Evolutionary conservation across 2,113 vertebrate genomes (phyloP), one percentile per base, ranked within the genome.

Genomic region (Mugil cephalus): DNA sequence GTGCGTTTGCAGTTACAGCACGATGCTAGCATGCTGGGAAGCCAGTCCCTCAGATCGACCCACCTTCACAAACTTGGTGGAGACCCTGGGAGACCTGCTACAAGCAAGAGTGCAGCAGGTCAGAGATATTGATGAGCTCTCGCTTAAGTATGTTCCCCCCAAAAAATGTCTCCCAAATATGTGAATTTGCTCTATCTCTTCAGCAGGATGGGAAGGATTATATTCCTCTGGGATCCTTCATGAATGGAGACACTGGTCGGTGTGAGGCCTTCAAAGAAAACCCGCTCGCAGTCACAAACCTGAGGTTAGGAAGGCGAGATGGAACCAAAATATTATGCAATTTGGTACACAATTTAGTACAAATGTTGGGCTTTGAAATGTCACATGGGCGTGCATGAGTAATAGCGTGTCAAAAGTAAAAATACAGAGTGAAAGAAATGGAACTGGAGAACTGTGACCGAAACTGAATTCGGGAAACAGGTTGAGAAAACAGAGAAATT

Each of bases 11-110:
- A 99, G 97, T 59, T 99, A 99, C 71, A 94, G 94, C 85, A 97
- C 94, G 61, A 99, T 99, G 96, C 75, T 98, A 88, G 92, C 95
- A 47, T 98, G 97, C 81, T 99, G 97, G 97, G 94, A 91, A 77
- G 92, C 87, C 34, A 90, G 93, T 38, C 95, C 97, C 4, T 90
- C 90, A 0, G 85, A 96, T 51, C 94, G 97, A 77, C 97, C 97
- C 35, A 89, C 94, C 40, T 99, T 99, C 91, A 93, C 92, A 0
- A 84, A 95, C 80, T 91, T 99, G 17, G 96, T 97, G 85, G 91
- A 94, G 80, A 95, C 91, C 59, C 92, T 98, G 38, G 97, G 97
- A 0, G 95, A 98, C 75, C 83, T 98, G 72, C 94, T 99, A 51
- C 96, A 98, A 79, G 94, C 92, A 1, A 95, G 91, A 0, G 97